Conservation (phyloP, 2,113 vertebrate species). For the Upupa epops region DNA sequence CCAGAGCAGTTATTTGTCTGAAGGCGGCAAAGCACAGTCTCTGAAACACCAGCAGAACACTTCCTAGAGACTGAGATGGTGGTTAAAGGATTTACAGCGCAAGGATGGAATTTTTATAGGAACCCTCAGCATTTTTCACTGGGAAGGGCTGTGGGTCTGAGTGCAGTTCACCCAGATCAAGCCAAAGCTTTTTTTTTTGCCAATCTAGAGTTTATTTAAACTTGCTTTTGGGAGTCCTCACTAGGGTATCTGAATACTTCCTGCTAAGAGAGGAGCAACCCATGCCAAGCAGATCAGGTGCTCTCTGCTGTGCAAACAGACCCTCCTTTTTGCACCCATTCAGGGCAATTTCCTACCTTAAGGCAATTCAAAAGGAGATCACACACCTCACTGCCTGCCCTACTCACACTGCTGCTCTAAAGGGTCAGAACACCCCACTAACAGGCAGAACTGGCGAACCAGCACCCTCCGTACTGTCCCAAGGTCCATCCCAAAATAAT, state of each 20-base stretch:
- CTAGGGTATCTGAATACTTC: neutral
- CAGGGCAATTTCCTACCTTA: neutral
- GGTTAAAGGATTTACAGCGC: neutral
- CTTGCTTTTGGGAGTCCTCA: neutral
- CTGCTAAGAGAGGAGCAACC: neutral
- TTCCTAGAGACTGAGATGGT: neutral
- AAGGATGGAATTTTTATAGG: neutral
- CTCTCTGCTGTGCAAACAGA: neutral
- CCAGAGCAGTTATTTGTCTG: neutral
- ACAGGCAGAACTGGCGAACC: neutral
- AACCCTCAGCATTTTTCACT: neutral
- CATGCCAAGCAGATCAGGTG: neutral
- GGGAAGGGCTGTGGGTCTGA: neutral
- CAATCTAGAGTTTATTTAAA: neutral
- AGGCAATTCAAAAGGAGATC: neutral
- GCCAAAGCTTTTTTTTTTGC: neutral
- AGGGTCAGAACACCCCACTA: neutral
- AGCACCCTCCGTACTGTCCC: neutral
- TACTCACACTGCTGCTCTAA: accelerated
- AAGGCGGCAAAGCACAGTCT: neutral
- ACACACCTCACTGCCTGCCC: neutral
- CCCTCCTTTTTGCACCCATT: neutral
- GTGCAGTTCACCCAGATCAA: neutral
- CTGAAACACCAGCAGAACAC: neutral
- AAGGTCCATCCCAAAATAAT: neutral